A percentile compares a stretch with the other conserved stretches of the same genome.
phyloP scores from a whole-genome alignment of 2,797 vertebrate genomes.

The Otus scops region DNA sequence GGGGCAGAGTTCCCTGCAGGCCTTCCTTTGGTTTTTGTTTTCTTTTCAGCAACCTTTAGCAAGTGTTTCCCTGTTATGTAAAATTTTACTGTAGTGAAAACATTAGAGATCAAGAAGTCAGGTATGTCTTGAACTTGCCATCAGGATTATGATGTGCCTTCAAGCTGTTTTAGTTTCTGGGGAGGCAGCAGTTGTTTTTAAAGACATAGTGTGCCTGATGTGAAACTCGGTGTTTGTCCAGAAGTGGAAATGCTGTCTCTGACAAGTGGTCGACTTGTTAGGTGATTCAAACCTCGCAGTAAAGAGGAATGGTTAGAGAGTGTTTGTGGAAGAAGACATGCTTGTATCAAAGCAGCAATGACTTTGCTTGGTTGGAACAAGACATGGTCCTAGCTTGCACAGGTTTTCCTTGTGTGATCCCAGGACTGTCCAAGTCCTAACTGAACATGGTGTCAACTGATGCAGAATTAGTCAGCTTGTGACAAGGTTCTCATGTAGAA shows the following conservation, averaged over 20 bases:
- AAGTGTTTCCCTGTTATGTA: neutral
- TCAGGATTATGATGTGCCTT: neutral
- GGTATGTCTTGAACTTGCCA: neutral
- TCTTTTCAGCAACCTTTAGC: neutral
- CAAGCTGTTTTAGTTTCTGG: neutral
- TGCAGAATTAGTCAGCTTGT: neutral
- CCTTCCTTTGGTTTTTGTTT: neutral
- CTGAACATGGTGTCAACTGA: neutral
- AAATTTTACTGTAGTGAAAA: neutral
- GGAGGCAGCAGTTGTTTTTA: neutral
- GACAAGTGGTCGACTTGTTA: neutral
- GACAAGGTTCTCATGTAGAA: neutral
- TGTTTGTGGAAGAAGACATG: neutral
- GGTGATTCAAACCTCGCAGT: rapidly evolving
- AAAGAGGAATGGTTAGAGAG: neutral
- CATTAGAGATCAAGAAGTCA: neutral
- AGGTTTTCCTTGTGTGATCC: neutral
- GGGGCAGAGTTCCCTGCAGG: neutral
- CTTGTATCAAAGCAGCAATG: neutral
- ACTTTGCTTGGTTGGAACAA: neutral
- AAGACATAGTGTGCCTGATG: neutral
- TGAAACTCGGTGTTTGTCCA: neutral
- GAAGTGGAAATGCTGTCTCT: neutral
- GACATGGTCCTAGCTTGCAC: rapidly evolving
- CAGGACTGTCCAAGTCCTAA: neutral